Conservation (phyloP, 2,797 vertebrate species). For the Bucorvus abyssinicus region DNA sequence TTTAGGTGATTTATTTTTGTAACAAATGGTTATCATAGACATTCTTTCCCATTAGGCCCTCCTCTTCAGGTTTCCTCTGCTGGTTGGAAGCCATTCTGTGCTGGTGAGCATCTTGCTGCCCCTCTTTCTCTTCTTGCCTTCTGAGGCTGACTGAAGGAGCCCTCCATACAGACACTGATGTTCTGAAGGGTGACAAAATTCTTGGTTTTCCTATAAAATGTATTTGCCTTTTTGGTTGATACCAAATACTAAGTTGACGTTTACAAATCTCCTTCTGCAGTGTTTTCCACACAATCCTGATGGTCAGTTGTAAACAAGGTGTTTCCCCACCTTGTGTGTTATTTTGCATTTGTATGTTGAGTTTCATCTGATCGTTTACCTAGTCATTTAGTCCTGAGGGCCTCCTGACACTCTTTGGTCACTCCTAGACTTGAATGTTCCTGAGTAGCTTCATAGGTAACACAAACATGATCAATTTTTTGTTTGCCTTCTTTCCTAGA, state of each 20-base stretch:
- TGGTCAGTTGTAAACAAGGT: not conserved
- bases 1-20: not conserved
- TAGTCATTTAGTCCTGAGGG: not conserved
- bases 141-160: not conserved
- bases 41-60: not conserved
- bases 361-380: not conserved
- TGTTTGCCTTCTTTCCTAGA: not conserved
- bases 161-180: not conserved
- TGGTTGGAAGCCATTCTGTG: not conserved
- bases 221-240: not conserved
- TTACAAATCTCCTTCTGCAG: not conserved
- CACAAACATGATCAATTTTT: not conserved
- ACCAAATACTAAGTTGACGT: rapidly evolving
- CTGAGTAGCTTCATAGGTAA: not conserved
- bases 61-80: not conserved
- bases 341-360: not conserved
- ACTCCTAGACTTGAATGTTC: not conserved
- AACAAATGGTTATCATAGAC: not conserved
- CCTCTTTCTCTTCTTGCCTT: not conserved
- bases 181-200: not conserved
- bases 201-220: not conserved
- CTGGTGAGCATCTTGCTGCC: not conserved
- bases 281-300: not conserved
- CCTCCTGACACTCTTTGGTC: not conserved
- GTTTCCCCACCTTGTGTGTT: not conserved